phyloP scores from a whole-genome alignment of 2,797 vertebrate genomes.

The Enteromius thamalakanensis region DNA sequence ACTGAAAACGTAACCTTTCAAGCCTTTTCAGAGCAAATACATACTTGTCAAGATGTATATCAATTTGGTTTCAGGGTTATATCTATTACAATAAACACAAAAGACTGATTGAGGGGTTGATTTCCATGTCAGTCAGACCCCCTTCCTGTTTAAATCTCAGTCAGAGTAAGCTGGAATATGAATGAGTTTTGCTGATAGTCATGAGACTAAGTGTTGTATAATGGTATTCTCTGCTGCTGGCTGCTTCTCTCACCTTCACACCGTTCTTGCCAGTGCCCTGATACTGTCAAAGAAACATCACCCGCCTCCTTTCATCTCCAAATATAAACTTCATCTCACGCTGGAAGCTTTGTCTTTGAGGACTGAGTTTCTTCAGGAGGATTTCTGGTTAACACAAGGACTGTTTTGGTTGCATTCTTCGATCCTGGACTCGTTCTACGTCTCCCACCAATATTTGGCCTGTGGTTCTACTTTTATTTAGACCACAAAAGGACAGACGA shows the following conservation, averaged over 20 bases:
- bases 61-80: neutral
- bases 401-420: slow-evolving; percentile 7
- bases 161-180: neutral
- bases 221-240: neutral
- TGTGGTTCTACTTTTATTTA: slow-evolving; percentile 18
- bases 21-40: neutral
- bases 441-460: slow-evolving; percentile 35
- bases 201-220: neutral
- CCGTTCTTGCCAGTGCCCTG: slow-evolving; percentile 7
- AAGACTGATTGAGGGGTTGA: neutral
- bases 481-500: slow-evolving; percentile 28
- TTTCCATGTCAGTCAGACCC: neutral
- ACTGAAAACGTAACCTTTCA: neutral
- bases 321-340: neutral
- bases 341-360: neutral
- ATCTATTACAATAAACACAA: neutral
- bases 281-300: slow-evolving; percentile 37
- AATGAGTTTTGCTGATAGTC: neutral
- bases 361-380: neutral
- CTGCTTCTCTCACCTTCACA: slow-evolving; percentile 15
- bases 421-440: slow-evolving; percentile 37
- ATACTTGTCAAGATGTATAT: neutral
- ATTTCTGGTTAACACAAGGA: slow-evolving; percentile 44
- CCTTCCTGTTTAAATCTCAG: neutral
- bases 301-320: slow-evolving; percentile 17